A percentile compares a stretch with the other conserved stretches of the same genome.
Evolutionary conservation across 2,113 vertebrate genomes (phyloP).

Genomic region (Toxotes jaculatrix): DNA sequence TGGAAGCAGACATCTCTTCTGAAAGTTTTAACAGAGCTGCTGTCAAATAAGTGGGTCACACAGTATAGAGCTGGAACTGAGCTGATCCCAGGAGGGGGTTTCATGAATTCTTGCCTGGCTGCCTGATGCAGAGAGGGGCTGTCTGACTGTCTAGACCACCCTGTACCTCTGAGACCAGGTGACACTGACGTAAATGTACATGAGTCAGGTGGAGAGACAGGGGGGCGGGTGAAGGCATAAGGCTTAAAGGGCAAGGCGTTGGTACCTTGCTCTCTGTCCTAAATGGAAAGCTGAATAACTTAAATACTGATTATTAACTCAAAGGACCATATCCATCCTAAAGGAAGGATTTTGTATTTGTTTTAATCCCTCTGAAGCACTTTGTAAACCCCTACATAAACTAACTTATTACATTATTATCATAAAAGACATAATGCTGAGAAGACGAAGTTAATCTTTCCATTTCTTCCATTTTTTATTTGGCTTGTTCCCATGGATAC

Average conservation of each 20-base stretch:
- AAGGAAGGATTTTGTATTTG: not conserved
- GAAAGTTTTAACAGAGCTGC: conserved; percentile 67
- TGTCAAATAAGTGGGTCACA: conserved; percentile 73
- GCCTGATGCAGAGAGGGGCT: conserved; percentile 23
- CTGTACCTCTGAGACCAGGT: conserved; percentile 11
- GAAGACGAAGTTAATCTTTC: not conserved
- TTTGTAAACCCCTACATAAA: not conserved
- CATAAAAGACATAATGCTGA: not conserved
- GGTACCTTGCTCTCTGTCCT: not conserved
- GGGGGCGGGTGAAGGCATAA: not conserved
- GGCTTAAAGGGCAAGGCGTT: not conserved
- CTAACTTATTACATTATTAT: not conserved
- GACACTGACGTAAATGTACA: conserved; percentile 11
- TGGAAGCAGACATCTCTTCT: conserved; percentile 21
- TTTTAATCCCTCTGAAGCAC: not conserved
- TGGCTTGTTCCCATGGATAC: conserved; percentile 17
- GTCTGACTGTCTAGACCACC: conserved; percentile 40
- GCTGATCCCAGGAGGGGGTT: conserved; percentile 27
- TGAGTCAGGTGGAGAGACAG: not conserved
- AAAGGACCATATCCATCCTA: not conserved
- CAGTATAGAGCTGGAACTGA: conserved; percentile 36
- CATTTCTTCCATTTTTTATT: not conserved
- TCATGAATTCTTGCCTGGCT: conserved; percentile 15
- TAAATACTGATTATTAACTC: not conserved
- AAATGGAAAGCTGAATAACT: not conserved